Base-by-base conservation (phyloP, 2,888 invertebrate species). In the Saturnia japonica region DNA sequence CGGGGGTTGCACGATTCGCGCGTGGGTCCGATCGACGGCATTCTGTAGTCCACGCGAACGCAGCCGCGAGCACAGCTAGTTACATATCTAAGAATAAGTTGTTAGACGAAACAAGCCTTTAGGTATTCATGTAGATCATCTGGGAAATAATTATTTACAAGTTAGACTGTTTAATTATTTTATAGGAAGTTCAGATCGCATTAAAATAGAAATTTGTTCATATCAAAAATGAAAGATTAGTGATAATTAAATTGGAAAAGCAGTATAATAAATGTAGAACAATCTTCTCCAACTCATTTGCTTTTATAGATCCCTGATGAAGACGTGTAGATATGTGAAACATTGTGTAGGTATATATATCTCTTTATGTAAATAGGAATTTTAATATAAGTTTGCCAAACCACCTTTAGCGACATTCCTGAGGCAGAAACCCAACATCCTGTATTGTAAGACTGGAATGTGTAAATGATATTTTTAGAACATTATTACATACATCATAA, bases 351-450 rank as follows among this genome's bases (percentile, higher is more conserved):
- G 19, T 47, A 19, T 11, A 9, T 12, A 12, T 2, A 12, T 45
- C 2, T 45, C 2, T 51, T 16, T n/a, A 14, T 9, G n/a, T 9
- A 54, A 9, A n/a, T 54, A 19, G n/a, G 9, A 19, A 2, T 54
- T 54, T 7, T 54, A 54, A 54, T 54, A n/a, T 22, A 54, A 28
- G 25, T 28, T 12, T 60, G 57, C 57, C 57, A 60, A 60, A 60
- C 57, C 57, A 60, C 25, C 57, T 60, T 25, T 25, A 28, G 28
- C 57, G 28, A 60, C 57, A 60, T 60, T 60, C 57, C 57, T 60
- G 57, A 60, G 57, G 57, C 19, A 28, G 25, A 60, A 60, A 9
- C 25, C 25, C 6, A 28, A 60, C 57, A 28, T 60, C 28, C 57
- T 60, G 28, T 60, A 28, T 60, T 28, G 2, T 60, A 14, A 14